Percentiles rank a stretch among this genome's conserved stretches.
phyloP scores from a whole-genome alignment of 2,888 invertebrate species.

The Cyclophora albipunctata region DNA sequence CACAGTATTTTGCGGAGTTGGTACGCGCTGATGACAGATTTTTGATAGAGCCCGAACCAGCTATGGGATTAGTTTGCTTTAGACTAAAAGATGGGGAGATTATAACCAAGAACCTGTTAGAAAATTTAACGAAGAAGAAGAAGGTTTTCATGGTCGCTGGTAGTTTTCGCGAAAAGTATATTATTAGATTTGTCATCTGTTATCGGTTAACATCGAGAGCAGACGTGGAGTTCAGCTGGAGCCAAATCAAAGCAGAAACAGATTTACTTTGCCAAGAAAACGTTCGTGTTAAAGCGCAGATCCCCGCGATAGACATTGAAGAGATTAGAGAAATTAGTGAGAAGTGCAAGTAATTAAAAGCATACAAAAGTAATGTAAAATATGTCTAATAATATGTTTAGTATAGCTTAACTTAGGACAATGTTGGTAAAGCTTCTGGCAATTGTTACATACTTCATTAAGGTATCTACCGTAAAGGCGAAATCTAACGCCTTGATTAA shows the following conservation, averaged over 20 bases:
- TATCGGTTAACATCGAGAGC: slow-evolving; percentile 80
- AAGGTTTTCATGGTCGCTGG: slow-evolving; percentile 89
- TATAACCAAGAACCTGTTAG: slow-evolving; percentile 81
- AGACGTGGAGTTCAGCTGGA: slow-evolving; percentile 85
- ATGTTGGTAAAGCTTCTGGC: too few species aligned
- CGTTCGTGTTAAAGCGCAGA: slow-evolving; percentile 42
- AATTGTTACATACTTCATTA: too few species aligned
- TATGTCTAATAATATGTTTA: neutral
- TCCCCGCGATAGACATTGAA: slow-evolving; percentile 48
- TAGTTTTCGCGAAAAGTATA: slow-evolving; percentile 78
- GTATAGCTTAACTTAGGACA: neutral
- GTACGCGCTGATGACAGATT: slow-evolving; percentile 84
- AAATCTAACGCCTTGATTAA: too few species aligned
- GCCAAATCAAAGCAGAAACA: slow-evolving; percentile 78
- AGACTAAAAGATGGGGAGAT: slow-evolving; percentile 84
- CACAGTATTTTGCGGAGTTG: slow-evolving; percentile 84
- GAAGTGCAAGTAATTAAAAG: slow-evolving; percentile 36
- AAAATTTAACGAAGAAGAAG: slow-evolving; percentile 82
- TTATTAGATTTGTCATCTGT: slow-evolving; percentile 89
- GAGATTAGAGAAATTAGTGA: slow-evolving; percentile 39
- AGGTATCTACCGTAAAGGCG: too few species aligned
- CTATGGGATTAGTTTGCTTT: slow-evolving; percentile 92
- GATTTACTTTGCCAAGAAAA: slow-evolving; percentile 39
- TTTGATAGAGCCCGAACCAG: slow-evolving; percentile 82
- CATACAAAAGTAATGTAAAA: neutral